A percentile compares a stretch with the other conserved stretches of the same genome.
phyloP scores from a whole-genome alignment of 2,888 invertebrate genomes.

The Pollenia angustigena region DNA sequence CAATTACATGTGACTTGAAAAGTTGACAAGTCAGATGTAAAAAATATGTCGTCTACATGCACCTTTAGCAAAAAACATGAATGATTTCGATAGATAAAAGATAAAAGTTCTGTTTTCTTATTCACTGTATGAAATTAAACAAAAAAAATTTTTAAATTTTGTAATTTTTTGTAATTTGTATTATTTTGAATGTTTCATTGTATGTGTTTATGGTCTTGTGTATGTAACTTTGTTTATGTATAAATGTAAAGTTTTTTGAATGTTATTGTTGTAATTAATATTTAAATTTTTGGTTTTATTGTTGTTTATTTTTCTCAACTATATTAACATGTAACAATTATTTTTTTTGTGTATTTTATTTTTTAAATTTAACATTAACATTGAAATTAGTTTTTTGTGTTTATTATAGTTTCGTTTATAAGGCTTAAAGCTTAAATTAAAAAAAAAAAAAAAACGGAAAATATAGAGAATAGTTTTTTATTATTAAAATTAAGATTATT shows the following conservation, averaged over 20 bases:
- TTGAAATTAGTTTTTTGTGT: conserved; percentile 67
- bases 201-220: background rate
- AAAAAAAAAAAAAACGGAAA: conserved; percentile 22
- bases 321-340: conserved; percentile 78
- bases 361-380: conserved; percentile 75
- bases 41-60: no score
- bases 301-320: conserved; percentile 30
- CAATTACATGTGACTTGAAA: no score
- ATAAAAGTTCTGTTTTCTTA: no score
- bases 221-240: conserved; percentile 16
- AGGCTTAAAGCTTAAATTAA: conserved; percentile 48
- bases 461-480: background rate
- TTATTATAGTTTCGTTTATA: conserved; percentile 61
- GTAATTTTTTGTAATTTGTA: background rate
- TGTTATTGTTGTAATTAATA: conserved; percentile 15
- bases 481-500: background rate
- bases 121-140: no score
- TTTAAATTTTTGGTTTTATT: conserved; percentile 51
- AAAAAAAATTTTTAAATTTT: background rate
- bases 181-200: background rate
- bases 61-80: no score
- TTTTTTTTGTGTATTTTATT: conserved; percentile 63
- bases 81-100: no score
- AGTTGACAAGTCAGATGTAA: no score
- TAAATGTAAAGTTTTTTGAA: conserved; percentile 16